Base-by-base conservation (phyloP, 2,888 invertebrate species). In the Polietes domitor region DNA sequence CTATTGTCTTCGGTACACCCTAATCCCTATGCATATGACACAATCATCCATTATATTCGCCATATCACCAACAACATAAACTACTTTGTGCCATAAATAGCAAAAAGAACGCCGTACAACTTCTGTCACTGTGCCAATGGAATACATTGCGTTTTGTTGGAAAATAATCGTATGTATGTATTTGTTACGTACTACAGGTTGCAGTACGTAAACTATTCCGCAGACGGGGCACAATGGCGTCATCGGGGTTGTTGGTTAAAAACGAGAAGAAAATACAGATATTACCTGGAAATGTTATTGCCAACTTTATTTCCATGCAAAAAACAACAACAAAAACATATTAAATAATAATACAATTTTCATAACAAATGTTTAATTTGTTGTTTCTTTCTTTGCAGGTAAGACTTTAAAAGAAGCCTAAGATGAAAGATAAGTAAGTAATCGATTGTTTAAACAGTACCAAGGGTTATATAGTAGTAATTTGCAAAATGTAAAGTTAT, bases 361-460 rank as follows among this genome's bases (percentile, higher is more conserved):
- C 12, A 7, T 47, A 12, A n/a, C n/a, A 47, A 47, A 47, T 47
- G 6, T 47, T 47, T 47, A 15, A 47, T 47, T 5, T 47, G 2
- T 41, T 47, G 47, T 47, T 47, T n/a, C n/a, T 47, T 47, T 47
- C 47, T n/a, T 47, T 47, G 15, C 47, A 47, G 47, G 47, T 47
- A n/a, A 12, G 37, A 10, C 37, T 41, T 12, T 47, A 47, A 47
- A 47, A 12, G 15, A 47, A 6, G 4, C 32, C 9, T 32, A n/a
- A n/a, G n/a, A n/a, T n/a, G n/a, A 9, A 9, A 32, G 32, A 32
- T 6, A 32, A 6, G 32, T 32, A 32, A 32, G 32, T 32, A 32
- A 32, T 32, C 32, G 9, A 32, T 32, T 32, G 32, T 32, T 32
- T n/a, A n/a, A n/a, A n/a, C n/a, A n/a, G n/a, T n/a, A n/a, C n/a